phyloP scores from a whole-genome alignment of 2,113 vertebrate genomes.

The Antechinus flavipes region DNA sequence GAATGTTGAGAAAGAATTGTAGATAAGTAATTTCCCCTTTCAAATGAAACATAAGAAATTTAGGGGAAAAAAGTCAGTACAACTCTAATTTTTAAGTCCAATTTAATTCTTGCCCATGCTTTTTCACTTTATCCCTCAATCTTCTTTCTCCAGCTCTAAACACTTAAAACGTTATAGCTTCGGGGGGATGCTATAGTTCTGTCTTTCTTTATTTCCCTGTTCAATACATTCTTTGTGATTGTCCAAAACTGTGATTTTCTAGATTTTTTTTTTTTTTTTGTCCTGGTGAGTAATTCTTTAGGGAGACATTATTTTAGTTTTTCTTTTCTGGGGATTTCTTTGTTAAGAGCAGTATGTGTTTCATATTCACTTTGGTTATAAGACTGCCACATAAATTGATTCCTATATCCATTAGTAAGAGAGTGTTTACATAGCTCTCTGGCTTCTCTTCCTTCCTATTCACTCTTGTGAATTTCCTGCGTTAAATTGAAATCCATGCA shows the following conservation, averaged over 20 bases:
- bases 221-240: slow-evolving; percentile 28
- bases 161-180: background rate
- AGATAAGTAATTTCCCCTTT: background rate
- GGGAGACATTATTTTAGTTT: background rate
- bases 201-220: slow-evolving; percentile 38
- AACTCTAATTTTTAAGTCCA: slow-evolving; percentile 40
- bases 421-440: slow-evolving; percentile 25
- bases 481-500: slow-evolving; percentile 30
- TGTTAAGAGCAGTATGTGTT: slow-evolving; percentile 15
- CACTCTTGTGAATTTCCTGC: background rate
- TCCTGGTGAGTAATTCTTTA: slow-evolving; percentile 25
- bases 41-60: slow-evolving; percentile 31
- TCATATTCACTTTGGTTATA: slow-evolving; percentile 27
- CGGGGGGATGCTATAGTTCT: background rate
- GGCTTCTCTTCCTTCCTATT: slow-evolving; percentile 23
- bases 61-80: slow-evolving; percentile 18
- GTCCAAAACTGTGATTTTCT: background rate
- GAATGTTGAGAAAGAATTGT: slow-evolving; percentile 24
- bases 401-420: slow-evolving; percentile 29
- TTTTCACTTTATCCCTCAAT: background rate
- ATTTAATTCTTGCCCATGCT: slow-evolving; percentile 20
- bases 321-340: slow-evolving; percentile 13
- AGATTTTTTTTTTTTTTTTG: slow-evolving; percentile 3
- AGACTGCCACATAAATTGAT: slow-evolving; percentile 13
- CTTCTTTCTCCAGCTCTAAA: background rate